Conservation (phyloP, 2,113 vertebrate species). For the Sebastes fasciatus region DNA sequence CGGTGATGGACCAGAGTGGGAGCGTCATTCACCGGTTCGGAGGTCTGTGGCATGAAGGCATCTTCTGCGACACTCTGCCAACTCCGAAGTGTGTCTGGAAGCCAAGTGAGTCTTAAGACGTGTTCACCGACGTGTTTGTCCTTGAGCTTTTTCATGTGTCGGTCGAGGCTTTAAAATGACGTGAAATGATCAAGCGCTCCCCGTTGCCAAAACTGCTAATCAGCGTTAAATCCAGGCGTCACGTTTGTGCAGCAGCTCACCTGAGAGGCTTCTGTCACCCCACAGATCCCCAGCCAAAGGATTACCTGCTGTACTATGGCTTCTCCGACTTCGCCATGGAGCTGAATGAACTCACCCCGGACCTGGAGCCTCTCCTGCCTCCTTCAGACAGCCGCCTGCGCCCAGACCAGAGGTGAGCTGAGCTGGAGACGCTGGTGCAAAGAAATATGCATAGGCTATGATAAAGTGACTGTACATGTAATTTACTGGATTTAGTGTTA, state of each 20-base stretch:
- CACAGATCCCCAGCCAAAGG: conserved; percentile 86
- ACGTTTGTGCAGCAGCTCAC: conserved; percentile 41
- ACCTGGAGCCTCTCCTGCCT: conserved; percentile 87
- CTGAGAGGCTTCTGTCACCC: conserved; percentile 13
- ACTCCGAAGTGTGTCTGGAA: conserved; percentile 91
- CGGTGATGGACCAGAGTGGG: conserved; percentile 87
- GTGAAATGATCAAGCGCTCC: conserved; percentile 1
- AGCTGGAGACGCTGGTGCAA: neutral
- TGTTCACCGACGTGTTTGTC: neutral
- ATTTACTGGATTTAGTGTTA: neutral
- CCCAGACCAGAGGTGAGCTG: conserved; percentile 90
- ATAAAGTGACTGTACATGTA: neutral
- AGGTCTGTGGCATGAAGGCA: conserved; percentile 93
- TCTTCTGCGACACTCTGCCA: conserved; percentile 88
- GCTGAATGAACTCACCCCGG: conserved; percentile 90
- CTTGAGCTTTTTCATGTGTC: neutral
- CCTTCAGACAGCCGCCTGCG: conserved; percentile 91
- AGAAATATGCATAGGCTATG: neutral
- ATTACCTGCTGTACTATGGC: conserved; percentile 88
- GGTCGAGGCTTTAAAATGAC: conserved; percentile 8
- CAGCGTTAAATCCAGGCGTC: conserved; percentile 47
- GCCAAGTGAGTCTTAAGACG: conserved; percentile 85
- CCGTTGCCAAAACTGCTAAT: conserved; percentile 36
- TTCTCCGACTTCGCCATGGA: conserved; percentile 93
- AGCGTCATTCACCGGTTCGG: conserved; percentile 90